Percentiles rank a stretch among this genome's conserved stretches.
Evolutionary conservation across 2,797 vertebrate species (phyloP).

Genomic region (Pangasius krempfi): DNA sequence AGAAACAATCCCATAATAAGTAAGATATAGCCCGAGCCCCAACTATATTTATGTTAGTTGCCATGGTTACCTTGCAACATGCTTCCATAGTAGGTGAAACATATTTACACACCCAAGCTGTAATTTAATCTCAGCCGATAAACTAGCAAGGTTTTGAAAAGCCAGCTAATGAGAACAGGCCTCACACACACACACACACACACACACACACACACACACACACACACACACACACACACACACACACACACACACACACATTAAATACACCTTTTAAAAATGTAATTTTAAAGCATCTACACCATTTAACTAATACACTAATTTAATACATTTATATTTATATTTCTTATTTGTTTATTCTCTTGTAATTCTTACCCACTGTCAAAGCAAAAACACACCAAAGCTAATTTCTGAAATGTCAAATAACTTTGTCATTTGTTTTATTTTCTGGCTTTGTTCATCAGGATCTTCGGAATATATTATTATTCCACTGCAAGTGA

Average conservation of each 20-base stretch:
- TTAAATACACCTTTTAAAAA: neutral
- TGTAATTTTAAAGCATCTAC: neutral
- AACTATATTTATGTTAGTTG: neutral
- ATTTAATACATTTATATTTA: neutral
- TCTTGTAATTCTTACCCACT: neutral
- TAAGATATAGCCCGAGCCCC: neutral
- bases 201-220: conserved; percentile 8
- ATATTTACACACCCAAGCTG: neutral
- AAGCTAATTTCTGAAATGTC: neutral
- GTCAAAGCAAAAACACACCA: neutral
- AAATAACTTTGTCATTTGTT: neutral
- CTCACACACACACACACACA: neutral
- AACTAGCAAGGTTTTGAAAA: neutral
- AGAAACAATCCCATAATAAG: neutral
- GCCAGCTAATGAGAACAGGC: neutral
- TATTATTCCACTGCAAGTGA: conserved; percentile 52
- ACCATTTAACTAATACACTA: neutral
- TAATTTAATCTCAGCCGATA: neutral
- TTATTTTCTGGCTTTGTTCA: neutral
- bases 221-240: neutral
- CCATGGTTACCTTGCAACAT: neutral
- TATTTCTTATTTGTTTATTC: neutral
- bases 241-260: neutral
- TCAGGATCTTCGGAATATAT: neutral
- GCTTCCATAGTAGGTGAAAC: neutral